Conservation (phyloP, 2,113 vertebrate species). For the Phaetusa simplex region DNA sequence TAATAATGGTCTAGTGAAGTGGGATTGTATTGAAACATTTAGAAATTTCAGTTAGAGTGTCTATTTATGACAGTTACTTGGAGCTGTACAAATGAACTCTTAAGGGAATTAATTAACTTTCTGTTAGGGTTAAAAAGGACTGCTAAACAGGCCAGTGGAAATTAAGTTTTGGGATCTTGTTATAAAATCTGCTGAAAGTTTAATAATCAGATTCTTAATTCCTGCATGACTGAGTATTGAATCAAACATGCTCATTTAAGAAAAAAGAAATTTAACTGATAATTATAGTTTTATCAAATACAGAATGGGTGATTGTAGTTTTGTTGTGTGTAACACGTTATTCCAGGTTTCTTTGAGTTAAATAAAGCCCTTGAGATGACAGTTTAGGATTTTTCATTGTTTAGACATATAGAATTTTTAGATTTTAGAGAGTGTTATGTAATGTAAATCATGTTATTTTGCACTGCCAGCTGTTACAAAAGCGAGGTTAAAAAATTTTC, state of each 20-base stretch:
- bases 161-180: constrained; percentile 15
- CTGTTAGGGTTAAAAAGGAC: constrained; percentile 20
- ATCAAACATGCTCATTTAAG: neutral
- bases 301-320: neutral
- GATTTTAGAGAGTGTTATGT: neutral
- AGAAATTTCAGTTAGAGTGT: constrained; percentile 1
- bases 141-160: constrained; percentile 3
- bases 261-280: neutral
- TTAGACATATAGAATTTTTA: neutral
- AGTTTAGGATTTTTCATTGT: neutral
- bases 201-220: neutral
- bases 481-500: neutral
- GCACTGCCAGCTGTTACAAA: neutral
- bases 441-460: neutral
- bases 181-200: neutral
- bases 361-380: neutral
- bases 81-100: neutral
- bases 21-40: constrained; percentile 23
- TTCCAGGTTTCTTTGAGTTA: neutral
- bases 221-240: neutral
- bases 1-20: neutral
- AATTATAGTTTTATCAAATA: neutral
- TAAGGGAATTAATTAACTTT: constrained; percentile 40
- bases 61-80: constrained; percentile 22
- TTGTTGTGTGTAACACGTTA: neutral